Evolutionary conservation across 2,113 vertebrate species (phyloP), one percentile per base, ranked within the genome.

Genomic region (Anguilla japonica): DNA sequence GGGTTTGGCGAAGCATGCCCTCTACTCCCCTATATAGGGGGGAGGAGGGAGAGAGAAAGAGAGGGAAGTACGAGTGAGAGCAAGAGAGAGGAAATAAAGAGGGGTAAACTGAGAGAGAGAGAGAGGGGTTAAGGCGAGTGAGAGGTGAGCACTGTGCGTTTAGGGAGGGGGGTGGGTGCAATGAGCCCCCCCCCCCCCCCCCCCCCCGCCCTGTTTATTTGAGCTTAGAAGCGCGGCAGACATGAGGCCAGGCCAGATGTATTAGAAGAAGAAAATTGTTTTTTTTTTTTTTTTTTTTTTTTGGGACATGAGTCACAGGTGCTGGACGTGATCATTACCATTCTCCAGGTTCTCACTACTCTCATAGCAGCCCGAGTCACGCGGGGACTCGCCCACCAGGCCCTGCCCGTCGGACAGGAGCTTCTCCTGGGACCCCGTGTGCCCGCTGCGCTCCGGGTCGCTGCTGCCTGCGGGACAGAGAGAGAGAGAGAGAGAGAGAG

Each of bases 291-390:
- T 75, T 75, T 75, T 75, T 34, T 89, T 84, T 79, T 34, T 34
- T 34, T 34, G 34, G 88, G 81, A 88, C 85, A 83, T 60, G 26
- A 75, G 20, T 83, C 82, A 85, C 85, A 78, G 79, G 91, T 94
- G 94, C 81, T 83, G 87, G 79, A 89, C 88, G 91, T 83, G 84
- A 60, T 89, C 89, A 92, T 97, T 99, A 99, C 98, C 98, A 82
- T 98, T 98, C 89, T 99, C 98, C 93, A 99, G 95, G 93, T 98
- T 97, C 95, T 99, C 98, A 83, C 96, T 99, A 96, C 98, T 98
- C 93, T 99, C 98, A 0, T 98, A 99, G 96, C 98, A 99, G 29
- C 98, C 98, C 0, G 98, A 99, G 94, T 99, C 98, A 78, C 98
- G 95, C 0, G 98, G 98, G 86, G 98, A 98, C 93, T 98, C 96